Percentiles rank a stretch among this genome's conserved stretches.
phyloP scores from a whole-genome alignment of 2,113 vertebrate genomes.

The Amphiprion ocellaris region DNA sequence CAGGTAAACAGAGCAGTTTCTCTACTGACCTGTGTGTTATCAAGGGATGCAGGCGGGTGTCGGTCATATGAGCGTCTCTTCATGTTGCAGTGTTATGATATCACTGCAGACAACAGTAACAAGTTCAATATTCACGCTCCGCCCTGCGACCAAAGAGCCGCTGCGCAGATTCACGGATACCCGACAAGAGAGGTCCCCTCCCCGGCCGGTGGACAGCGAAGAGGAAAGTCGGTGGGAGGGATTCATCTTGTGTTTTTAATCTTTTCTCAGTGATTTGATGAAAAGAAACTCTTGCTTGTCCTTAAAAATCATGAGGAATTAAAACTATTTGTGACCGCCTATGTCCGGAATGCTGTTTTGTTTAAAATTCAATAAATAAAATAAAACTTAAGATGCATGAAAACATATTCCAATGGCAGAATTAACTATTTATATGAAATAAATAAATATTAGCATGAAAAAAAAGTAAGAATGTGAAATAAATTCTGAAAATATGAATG shows the following conservation, averaged over 20 bases:
- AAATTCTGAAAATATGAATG: too few relatives aligned
- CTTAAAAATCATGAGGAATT: too few relatives aligned
- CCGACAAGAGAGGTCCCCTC: slow-evolving; percentile 42
- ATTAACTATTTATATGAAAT: too few relatives aligned
- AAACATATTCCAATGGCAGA: too few relatives aligned
- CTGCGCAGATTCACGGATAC: background rate
- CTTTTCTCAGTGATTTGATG: background rate
- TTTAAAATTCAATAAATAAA: too few relatives aligned
- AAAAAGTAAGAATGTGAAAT: too few relatives aligned
- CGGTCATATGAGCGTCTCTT: slow-evolving; percentile 54
- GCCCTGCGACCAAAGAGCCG: slow-evolving; percentile 44
- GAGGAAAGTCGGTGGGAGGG: slow-evolving; percentile 13
- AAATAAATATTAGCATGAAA: too few relatives aligned
- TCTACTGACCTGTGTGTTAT: slow-evolving; percentile 69
- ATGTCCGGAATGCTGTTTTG: too few relatives aligned
- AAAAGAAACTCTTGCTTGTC: too few relatives aligned
- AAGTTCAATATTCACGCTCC: slow-evolving; percentile 57
- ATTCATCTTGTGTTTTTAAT: slow-evolving; percentile 8
- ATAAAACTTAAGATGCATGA: too few relatives aligned
- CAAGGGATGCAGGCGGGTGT: slow-evolving; percentile 42
- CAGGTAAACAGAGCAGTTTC: background rate
- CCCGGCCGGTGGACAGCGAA: background rate
- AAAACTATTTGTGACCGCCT: too few relatives aligned
- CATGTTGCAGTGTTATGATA: slow-evolving; percentile 78
- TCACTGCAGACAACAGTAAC: slow-evolving; percentile 71